phyloP scores from a whole-genome alignment of 2,888 invertebrate genomes.

The Vesta saturnalis region DNA sequence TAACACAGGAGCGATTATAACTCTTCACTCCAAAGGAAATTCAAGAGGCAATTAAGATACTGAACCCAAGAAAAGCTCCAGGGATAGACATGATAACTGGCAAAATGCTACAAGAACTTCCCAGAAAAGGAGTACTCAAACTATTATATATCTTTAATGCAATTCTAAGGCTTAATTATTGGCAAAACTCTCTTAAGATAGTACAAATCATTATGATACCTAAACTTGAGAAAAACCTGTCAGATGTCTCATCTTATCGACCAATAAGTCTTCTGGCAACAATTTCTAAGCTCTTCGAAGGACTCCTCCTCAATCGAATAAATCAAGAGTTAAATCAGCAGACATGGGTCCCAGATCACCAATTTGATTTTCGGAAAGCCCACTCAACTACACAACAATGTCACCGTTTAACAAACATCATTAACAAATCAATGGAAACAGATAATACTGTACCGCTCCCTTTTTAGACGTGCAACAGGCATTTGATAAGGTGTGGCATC shows the following conservation, averaged over 20 bases:
- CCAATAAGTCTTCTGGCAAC: slow-evolving; percentile 3
- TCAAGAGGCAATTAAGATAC: not conserved
- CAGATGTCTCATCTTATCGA: too few relatives aligned
- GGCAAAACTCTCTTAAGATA: not conserved
- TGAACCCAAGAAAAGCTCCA: slow-evolving; percentile 3
- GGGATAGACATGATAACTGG: too few relatives aligned
- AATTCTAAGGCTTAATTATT: too few relatives aligned
- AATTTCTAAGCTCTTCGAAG: not conserved
- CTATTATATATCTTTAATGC: not conserved
- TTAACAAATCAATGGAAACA: too few relatives aligned
- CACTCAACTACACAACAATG: not conserved
- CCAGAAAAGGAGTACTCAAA: not conserved
- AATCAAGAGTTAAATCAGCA: not conserved
- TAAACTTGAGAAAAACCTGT: not conserved
- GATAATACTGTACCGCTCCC: not conserved
- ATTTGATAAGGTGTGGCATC: too few relatives aligned
- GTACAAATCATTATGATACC: slow-evolving; percentile 7
- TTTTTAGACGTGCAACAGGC: too few relatives aligned
- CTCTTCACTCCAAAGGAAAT: not conserved
- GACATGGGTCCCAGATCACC: not conserved
- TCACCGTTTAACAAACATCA: too few relatives aligned
- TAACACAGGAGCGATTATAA: not conserved
- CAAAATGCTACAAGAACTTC: too few relatives aligned
- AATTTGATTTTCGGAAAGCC: not conserved
- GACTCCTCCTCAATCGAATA: not conserved